Conservation (phyloP, 2,113 vertebrate species). For the Cynoglossus semilaevis region DNA sequence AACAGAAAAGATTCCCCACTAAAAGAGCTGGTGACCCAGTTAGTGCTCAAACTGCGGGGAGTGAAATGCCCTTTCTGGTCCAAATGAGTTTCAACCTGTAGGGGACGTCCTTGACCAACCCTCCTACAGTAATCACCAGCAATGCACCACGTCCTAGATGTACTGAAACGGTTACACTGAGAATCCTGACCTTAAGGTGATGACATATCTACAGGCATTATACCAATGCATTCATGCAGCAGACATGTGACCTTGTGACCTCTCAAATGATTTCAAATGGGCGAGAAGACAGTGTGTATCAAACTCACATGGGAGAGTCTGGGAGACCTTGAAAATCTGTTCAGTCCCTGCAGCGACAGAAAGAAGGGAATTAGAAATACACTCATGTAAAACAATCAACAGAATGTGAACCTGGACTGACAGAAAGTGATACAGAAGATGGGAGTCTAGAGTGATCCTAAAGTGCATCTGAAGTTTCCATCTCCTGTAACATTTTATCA, state of each 20-base stretch:
- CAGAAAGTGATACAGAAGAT: no score
- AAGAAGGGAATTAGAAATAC: constrained; percentile 9
- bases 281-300: no score
- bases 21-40: constrained; percentile 63
- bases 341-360: constrained; percentile 75
- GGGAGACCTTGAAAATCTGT: constrained; percentile 82
- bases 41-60: constrained; percentile 49
- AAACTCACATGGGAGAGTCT: constrained; percentile 79
- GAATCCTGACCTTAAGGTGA: constrained; percentile 11
- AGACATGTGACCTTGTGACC: no score
- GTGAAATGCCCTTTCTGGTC: constrained; percentile 27
- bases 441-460: no score
- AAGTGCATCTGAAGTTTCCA: no score
- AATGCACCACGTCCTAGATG: constrained; percentile 32
- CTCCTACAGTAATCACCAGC: constrained; percentile 2
- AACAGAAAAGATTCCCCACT: constrained; percentile 47
- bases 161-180: constrained; percentile 25
- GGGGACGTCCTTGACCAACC: constrained; percentile 58
- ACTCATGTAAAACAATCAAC: no score
- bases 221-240: no score
- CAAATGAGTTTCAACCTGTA: constrained; percentile 59
- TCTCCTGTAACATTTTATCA: no score
- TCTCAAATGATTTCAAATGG: no score
- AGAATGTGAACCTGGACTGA: no score
- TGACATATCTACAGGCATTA: no score